phyloP scores from a whole-genome alignment of 2,888 invertebrate genomes.

The Agriopis marginaria region DNA sequence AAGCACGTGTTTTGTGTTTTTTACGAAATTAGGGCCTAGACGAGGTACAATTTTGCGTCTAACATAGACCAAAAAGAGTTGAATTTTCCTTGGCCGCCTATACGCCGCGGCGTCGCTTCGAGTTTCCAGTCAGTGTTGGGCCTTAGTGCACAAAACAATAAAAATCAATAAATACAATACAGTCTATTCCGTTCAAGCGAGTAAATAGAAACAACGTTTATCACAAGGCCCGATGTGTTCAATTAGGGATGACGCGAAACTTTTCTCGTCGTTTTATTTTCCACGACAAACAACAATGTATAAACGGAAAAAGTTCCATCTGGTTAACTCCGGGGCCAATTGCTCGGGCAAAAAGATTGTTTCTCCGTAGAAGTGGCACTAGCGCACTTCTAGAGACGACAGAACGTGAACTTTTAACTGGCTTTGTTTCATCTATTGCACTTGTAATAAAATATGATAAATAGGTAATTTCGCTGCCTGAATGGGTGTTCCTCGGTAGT shows the following conservation, averaged over 20 bases:
- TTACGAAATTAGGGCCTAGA: no score
- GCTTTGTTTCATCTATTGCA: slow-evolving; percentile 5
- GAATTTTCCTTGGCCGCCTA: no score
- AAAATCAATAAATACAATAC: slow-evolving; percentile 18
- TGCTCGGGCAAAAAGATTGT: slow-evolving; percentile 53
- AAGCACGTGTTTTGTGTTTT: no score
- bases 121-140: no score
- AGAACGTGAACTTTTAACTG: slow-evolving; percentile 22
- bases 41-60: no score
- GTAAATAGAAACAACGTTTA: slow-evolving; percentile 28
- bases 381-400: slow-evolving; percentile 32
- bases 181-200: slow-evolving; percentile 9
- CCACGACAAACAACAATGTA: slow-evolving; percentile 50
- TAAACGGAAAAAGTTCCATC: slow-evolving; percentile 52
- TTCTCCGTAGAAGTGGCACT: slow-evolving; percentile 41
- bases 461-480: background rate
- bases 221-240: slow-evolving; percentile 39
- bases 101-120: no score
- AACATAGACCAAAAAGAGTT: no score
- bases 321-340: slow-evolving; percentile 52
- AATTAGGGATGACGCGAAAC: slow-evolving; percentile 51
- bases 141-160: background rate
- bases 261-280: slow-evolving; percentile 52
- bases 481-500: no score
- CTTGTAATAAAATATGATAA: slow-evolving; percentile 1